A percentile compares a stretch with the other conserved stretches of the same genome.
These are phyloP conservation scores for Macrosteles quadrilineatus DNA, from an alignment of 1,140 invertebrate species.

Conservation along the genomic window DNA sequence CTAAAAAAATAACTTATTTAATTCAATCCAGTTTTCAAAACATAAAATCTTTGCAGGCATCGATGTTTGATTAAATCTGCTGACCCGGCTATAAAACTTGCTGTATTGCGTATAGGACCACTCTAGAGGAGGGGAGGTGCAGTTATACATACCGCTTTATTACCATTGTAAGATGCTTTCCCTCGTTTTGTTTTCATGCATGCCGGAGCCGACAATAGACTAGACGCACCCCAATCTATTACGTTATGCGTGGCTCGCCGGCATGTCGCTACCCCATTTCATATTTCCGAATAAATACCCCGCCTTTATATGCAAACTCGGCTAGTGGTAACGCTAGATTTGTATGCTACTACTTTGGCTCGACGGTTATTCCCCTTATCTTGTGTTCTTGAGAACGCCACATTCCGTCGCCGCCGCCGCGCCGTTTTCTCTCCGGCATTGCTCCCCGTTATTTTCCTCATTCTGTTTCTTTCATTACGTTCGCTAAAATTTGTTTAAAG, in stretches of 20 bases:
- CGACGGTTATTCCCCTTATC: background rate
- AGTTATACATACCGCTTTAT: conserved; percentile 1
- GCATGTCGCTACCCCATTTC: conserved; percentile 2
- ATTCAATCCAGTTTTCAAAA: too few relatives aligned
- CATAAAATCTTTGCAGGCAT: too few relatives aligned
- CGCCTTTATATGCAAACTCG: conserved; percentile 13
- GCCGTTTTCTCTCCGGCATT: background rate
- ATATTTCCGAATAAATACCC: conserved; percentile 14
- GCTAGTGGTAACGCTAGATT: conserved; percentile 4
- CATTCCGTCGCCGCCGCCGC: background rate
- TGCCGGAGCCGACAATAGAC: background rate
- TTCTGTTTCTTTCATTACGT: too few relatives aligned
- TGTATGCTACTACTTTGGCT: background rate
- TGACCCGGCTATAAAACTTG: too few relatives aligned
- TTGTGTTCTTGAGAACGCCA: background rate
- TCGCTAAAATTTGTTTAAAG: too few relatives aligned
- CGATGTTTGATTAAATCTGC: too few relatives aligned
- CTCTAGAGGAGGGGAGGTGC: too few relatives aligned
- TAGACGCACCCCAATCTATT: background rate
- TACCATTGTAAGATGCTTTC: conserved; percentile 24
- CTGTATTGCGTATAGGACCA: too few relatives aligned
- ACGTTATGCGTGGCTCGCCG: background rate
- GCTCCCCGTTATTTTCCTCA: too few relatives aligned
- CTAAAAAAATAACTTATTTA: too few relatives aligned
- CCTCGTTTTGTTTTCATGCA: conserved; percentile 25